Base-by-base conservation (phyloP, 2,888 invertebrate species). In the Leptodirus hochenwartii region DNA sequence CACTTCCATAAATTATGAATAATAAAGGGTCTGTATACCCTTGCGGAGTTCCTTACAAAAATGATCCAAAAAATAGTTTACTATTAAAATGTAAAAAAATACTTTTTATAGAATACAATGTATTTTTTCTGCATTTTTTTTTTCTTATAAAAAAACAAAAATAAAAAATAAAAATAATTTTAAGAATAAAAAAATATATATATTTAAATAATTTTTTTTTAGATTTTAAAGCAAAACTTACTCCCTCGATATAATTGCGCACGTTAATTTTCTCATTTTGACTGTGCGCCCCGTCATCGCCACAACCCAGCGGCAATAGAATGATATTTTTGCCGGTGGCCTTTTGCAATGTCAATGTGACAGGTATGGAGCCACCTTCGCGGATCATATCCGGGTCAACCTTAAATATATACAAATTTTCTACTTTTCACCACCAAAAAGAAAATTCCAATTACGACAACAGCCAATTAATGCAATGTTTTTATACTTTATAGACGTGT, bases 251-350 rank as follows among this genome's bases (percentile, higher is more conserved):
- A 47, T 93, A 95, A 59, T 95, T 95, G 39, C 71, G 66, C 34
- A 81, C 61, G 59, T 95, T 78, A 43, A 98, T 65, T 56, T 98
- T 98, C 61, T 98, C 96, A 61, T 98, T 96, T 61, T 96, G 90
- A 9, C 93, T 93, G 62, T 98, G 98, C 35, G 96, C 95, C 44
- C 95, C 95, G 58, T 98, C 98, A 57, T 96, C 95, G 33, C 79
- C 78, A 26, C 84, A 76, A 27, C 96, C 96, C 53, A 98, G 80
- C 2, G 96, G 96, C 41, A 98, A 64, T 37, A 98, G 63, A 48
- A 98, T 66, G 28, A 95, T 91, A 59, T 88, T 95, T 51, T 85
- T 84, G 1, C 81, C 80, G 31, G 90, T 90, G 6, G 81, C 78
- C 55, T 93, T 79, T 59, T 85, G 77, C 50, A 98, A 71, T 24